Percentiles rank a stretch among this genome's conserved stretches.
Evolutionary conservation across 2,113 vertebrate genomes (phyloP).

Genomic region (Ammodytes marinus): DNA sequence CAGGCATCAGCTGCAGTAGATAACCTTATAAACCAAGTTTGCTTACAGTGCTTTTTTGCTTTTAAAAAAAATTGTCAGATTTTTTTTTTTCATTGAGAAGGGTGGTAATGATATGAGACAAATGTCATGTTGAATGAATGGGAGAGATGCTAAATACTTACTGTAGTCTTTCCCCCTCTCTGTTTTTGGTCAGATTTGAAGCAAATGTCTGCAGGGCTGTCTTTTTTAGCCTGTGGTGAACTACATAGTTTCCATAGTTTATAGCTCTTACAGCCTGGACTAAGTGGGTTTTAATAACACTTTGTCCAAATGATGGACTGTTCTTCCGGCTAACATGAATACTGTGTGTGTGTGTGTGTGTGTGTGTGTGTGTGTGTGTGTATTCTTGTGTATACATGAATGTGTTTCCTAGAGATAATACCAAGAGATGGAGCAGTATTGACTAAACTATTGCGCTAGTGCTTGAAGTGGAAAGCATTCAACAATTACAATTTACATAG

Average conservation of each 20-base stretch:
- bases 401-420: constrained; percentile 12
- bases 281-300: constrained; percentile 84
- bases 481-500: background rate
- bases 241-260: constrained; percentile 72
- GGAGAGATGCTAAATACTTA: constrained; percentile 28
- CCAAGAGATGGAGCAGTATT: constrained; percentile 8
- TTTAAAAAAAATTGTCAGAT: constrained; percentile 7
- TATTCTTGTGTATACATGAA: too few species aligned
- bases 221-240: constrained; percentile 58
- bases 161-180: background rate
- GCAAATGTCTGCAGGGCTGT: constrained; percentile 75
- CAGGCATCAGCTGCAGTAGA: constrained; percentile 13
- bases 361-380: background rate
- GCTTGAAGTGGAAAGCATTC: constrained; percentile 9
- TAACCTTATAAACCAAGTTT: constrained; percentile 48
- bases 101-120: constrained; percentile 31
- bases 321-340: constrained; percentile 46
- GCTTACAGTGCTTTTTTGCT: constrained; percentile 20
- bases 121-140: constrained; percentile 28
- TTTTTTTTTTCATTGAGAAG: constrained; percentile 21
- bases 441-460: constrained; percentile 5
- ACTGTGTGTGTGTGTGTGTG: constrained; percentile 7
- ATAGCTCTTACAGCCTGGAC: constrained; percentile 56
- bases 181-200: constrained; percentile 69
- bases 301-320: constrained; percentile 76